Base-by-base conservation (phyloP, 2,797 vertebrate species). In the Emys orbicularis region DNA sequence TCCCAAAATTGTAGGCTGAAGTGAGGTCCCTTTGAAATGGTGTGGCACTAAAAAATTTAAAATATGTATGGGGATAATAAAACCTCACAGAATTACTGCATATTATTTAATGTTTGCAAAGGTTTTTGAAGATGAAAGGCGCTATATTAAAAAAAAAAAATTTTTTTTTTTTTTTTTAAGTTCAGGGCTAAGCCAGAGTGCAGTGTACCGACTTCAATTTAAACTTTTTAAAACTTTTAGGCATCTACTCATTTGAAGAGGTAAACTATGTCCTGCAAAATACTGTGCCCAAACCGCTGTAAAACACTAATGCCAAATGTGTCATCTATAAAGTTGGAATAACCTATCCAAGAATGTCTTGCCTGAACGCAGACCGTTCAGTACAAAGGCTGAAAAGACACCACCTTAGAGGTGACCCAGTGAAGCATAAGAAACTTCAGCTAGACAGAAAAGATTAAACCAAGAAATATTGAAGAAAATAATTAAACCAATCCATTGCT, bases 361-460 rank as follows among this genome's bases (percentile, higher is more conserved):
- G 52, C 25, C 12, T 76, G 84, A 95, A 91, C 13, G 16, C 52
- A 88, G 59, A 74, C 86, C 50, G 50, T 77, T 68, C 74, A 52
- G 13, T 34, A 34, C 0, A 0, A 86, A 72, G 68, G 37, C n/a
- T 72, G 68, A 77, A 77, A 77, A 49, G 44, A 77, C 25, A 77
- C 13, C 74, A 31, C 49, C 21, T 79, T 79, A 68, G n/a, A 31
- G 44, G 23, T 23, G 25, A 57, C 79, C 53, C 83, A 13, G 12
- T 84, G 44, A 89, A 87, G 59, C 19, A 59, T 83, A 3, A 25
- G 27, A 84, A 54, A 77, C 3, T 41, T 5, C 25, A 31, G 7
- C 50, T 89, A 50, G 81, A 19, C 0, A 9, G 47, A 29, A 77
- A 49, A 49, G 23, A 47, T 29, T 76, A 76, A 61, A 61, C 3